Evolutionary conservation across 2,797 vertebrate genomes (phyloP), one percentile per base, ranked within the genome.

Genomic region (Acanthopagrus latus): DNA sequence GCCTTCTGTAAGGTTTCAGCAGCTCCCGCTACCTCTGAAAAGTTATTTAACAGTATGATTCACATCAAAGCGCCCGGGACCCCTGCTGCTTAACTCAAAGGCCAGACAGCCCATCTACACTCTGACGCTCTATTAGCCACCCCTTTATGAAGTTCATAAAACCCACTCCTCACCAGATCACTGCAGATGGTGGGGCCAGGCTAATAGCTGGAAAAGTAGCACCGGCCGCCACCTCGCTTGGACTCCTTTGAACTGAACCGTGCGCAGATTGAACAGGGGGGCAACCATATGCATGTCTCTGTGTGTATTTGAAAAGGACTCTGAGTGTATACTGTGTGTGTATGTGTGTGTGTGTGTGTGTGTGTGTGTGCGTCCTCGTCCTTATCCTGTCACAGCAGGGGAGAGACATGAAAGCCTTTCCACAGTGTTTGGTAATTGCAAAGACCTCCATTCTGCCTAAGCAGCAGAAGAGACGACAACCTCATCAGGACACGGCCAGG

Each of bases 81-180:
- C 93, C 96, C 96, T 82, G 94, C 96, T 95, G 96, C 86, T 94
- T 81, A 93, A 94, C 95, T 96, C 95, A 96, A 96, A 96, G 95
- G 94, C 93, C 95, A 94, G 94, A 91, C 93, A 93, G 92, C 82
- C 92, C 88, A 94, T 94, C 92, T 93, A 93, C 94, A 93, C 95
- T 95, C 95, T 92, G 85, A 91, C 3, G 85, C 95, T 96, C 94
- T 97, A 96, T 97, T 97, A 97, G 97, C 95, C 94, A 93, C 91
- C 89, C 95, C 95, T 96, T 97, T 95, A 96, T 96, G 95, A 96
- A 96, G 95, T 96, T 96, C 96, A 97, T 95, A 95, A 96, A 97
- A 93, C 95, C 95, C 95, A 94, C 94, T 95, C 95, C 95, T 96
- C 95, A 94, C 94, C 92, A 89, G 94, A 96, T 95, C 95, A 94